Conservation (phyloP, 2,797 vertebrate genomes). For the Trematomus bernacchii region DNA sequence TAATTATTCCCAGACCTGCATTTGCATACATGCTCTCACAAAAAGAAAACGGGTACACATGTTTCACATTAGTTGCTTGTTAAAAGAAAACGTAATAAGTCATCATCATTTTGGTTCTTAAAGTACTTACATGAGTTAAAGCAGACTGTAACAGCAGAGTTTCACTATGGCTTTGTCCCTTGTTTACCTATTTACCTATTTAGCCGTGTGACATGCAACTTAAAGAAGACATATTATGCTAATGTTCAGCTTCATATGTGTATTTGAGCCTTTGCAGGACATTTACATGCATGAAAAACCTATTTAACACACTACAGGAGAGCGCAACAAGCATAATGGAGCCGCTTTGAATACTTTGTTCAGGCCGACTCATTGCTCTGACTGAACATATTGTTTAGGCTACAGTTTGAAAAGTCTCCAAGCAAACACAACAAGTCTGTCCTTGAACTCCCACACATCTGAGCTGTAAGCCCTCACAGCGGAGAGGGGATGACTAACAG, state of each 20-base stretch:
- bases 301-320: no score
- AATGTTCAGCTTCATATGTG: no score
- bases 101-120: not conserved
- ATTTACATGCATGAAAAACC: no score
- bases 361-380: not conserved
- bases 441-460: not conserved
- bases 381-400: not conserved
- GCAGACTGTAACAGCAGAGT: not conserved
- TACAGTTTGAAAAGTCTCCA: not conserved
- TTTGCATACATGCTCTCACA: constrained; percentile 15
- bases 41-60: not conserved
- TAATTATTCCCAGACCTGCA: constrained; percentile 57
- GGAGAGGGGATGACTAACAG: constrained; percentile 43
- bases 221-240: no score
- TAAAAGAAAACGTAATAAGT: not conserved
- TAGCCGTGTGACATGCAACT: not conserved
- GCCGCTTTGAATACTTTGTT: not conserved
- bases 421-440: constrained; percentile 19
- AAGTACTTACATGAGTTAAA: no score
- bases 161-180: not conserved
- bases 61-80: not conserved
- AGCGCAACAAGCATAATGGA: no score
- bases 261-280: no score
- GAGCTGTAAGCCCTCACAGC: constrained; percentile 6
- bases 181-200: constrained; percentile 18